Percentiles rank a stretch among this genome's conserved stretches.
phyloP scores from a whole-genome alignment of 2,888 invertebrate species.

The Campoletis raptor region DNA sequence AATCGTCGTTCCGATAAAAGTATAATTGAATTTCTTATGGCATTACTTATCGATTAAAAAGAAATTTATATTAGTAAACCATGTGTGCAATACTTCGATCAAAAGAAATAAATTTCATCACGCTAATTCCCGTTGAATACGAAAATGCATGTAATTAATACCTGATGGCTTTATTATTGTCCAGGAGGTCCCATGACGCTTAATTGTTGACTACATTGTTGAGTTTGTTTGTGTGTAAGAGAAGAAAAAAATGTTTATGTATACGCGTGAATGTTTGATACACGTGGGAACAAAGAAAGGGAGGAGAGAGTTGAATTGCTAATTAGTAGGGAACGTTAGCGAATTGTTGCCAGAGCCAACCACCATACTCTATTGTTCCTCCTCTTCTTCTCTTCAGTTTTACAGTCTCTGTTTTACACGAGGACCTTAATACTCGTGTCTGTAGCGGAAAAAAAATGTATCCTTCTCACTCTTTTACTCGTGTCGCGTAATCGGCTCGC shows the following conservation, averaged over 20 bases:
- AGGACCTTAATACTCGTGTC: slow-evolving; percentile 10
- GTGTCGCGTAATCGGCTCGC: slow-evolving; percentile 37
- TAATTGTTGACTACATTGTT: slow-evolving; percentile 5
- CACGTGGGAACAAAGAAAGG: slow-evolving; percentile 66
- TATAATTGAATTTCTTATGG: neutral
- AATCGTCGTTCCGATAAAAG: slow-evolving; percentile 13
- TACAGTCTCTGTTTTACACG: slow-evolving; percentile 34
- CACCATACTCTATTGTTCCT: slow-evolving; percentile 59
- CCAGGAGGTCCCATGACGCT: slow-evolving; percentile 15
- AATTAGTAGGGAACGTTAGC: slow-evolving; percentile 67
- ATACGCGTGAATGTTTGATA: slow-evolving; percentile 56
- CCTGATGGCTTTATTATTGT: slow-evolving; percentile 29
- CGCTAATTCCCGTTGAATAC: neutral
- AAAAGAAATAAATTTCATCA: neutral
- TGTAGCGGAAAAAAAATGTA: slow-evolving; percentile 5
- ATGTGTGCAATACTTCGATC: neutral
- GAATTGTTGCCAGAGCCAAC: slow-evolving; percentile 63
- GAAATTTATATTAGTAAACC: neutral
- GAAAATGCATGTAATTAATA: slow-evolving; percentile 8
- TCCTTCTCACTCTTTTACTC: slow-evolving; percentile 1
- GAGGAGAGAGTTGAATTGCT: slow-evolving; percentile 69
- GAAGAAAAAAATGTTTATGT: slow-evolving; percentile 24
- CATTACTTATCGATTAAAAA: slow-evolving; percentile 3
- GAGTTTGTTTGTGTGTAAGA: neutral
- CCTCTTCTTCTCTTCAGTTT: slow-evolving; percentile 14